These are phyloP conservation scores for Pitangus sulphuratus DNA, from an alignment of 2,797 vertebrate species.

Conservation along the genomic window DNA sequence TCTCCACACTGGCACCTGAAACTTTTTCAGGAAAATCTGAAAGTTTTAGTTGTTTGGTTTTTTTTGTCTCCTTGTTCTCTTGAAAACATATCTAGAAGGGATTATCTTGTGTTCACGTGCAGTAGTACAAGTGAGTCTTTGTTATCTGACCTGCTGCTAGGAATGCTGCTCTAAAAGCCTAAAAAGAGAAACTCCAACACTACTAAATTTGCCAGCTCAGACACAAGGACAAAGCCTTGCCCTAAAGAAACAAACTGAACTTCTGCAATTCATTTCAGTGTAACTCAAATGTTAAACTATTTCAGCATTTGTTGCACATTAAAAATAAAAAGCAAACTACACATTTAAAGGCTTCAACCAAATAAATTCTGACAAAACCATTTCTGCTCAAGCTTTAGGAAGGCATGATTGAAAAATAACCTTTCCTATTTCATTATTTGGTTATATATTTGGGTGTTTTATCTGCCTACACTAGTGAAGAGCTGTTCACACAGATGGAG, in stretches of 20 bases:
- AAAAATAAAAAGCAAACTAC: background rate
- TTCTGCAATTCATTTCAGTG: background rate
- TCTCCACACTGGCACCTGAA: background rate
- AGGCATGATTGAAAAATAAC: background rate
- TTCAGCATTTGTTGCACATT: background rate
- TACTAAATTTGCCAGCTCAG: background rate
- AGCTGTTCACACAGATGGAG: background rate
- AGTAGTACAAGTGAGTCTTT: background rate
- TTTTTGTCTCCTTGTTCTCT: background rate
- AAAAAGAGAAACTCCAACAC: background rate
- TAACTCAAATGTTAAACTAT: background rate
- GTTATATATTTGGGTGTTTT: background rate
- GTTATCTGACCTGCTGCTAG: background rate
- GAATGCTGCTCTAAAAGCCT: background rate
- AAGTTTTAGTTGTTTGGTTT: background rate
- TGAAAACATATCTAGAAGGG: background rate
- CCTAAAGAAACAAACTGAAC: background rate
- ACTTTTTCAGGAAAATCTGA: background rate
- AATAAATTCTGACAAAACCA: background rate
- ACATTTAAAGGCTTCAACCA: background rate
- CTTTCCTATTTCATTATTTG: background rate
- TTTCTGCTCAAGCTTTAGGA: background rate
- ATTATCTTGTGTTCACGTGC: background rate
- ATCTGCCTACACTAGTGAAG: background rate
- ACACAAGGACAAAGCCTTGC: background rate